phyloP scores from a whole-genome alignment of 2,888 invertebrate genomes.

The Acronicta alni region DNA sequence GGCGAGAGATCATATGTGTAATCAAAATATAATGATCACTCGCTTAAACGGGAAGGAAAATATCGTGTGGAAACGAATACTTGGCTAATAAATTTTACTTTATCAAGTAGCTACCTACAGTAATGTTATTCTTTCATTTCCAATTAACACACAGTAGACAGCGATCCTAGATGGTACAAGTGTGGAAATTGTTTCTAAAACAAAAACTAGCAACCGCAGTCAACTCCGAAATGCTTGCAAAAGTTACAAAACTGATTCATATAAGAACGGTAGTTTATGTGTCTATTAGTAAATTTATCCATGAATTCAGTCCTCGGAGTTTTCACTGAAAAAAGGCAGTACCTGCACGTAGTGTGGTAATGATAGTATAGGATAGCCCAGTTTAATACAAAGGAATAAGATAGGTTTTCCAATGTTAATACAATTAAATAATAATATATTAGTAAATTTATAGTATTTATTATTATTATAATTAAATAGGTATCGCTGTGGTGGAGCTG shows the following conservation, averaged over 20 bases:
- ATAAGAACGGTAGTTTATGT: slow-evolving; percentile 31
- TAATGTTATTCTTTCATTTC: not conserved
- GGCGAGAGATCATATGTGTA: too few relatives aligned
- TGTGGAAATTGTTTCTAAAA: slow-evolving; percentile 17
- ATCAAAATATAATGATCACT: too few relatives aligned
- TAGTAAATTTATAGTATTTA: too few relatives aligned
- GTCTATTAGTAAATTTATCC: slow-evolving; percentile 24
- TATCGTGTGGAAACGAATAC: too few relatives aligned
- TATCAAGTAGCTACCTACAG: too few relatives aligned
- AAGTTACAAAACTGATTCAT: slow-evolving; percentile 35
- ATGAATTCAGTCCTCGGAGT: slow-evolving; percentile 5
- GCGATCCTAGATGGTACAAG: slow-evolving; percentile 6
- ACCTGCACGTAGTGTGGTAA: not conserved
- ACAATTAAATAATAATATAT: too few relatives aligned
- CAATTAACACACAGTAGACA: slow-evolving; percentile 12
- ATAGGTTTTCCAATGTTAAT: too few relatives aligned
- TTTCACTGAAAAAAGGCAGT: slow-evolving; percentile 15
- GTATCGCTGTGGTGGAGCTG: too few relatives aligned
- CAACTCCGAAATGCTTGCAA: slow-evolving; percentile 12
- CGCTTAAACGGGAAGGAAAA: too few relatives aligned
- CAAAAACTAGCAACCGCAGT: slow-evolving; percentile 35
- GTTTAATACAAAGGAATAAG: too few relatives aligned
- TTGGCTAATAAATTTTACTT: too few relatives aligned
- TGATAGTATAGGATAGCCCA: not conserved
- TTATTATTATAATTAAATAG: too few relatives aligned